Base-by-base conservation (phyloP, 2,797 vertebrate genomes). In the Gobio occitaniae region DNA sequence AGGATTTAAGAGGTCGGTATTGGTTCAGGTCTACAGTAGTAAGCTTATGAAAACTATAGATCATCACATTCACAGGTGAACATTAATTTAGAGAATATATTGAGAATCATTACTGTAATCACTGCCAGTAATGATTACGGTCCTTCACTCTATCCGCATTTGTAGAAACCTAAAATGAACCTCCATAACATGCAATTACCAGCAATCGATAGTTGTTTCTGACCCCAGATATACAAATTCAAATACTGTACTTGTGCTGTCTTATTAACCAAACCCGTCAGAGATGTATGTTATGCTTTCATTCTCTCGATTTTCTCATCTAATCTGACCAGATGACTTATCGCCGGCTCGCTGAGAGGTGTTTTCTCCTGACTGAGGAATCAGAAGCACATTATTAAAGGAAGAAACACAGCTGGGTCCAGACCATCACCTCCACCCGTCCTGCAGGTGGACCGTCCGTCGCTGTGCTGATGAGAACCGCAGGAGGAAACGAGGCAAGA, bases 351-450 rank as follows among this genome's bases (percentile, higher is more conserved):
- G 13, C 17, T 29, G 44, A 72, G 44, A 65, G 56, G 25, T 32
- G 56, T 44, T 59, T 8, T 77, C 56, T 48, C 69, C 16, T 66
- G 9, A 50, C n/a, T 12, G 44, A 32, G 59, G 77, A 78, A 61
- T 72, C 69, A 47, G 36, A 56, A 54, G 16, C 17, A 61, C 69
- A 72, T 82, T 82, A 82, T 19, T 61, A 29, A 61, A 82, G 69
- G 25, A 19, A 65, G 32, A 54, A 83, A 54, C 71, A 76, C 81
- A 83, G 47, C 81, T 83, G 71, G 41, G 56, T 65, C 56, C 81
- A 65, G 70, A 44, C 63, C 71, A 75, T 83, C 59, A 52, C 13
- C 59, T 29, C 52, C 12, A 41, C 59, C 59, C 41, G 16, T 65
- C 44, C 29, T 65, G 44, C 44, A 83, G 70, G 29, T 11, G 81